Base-by-base conservation (phyloP, 2,797 vertebrate genomes). In the Amniataba percoides region DNA sequence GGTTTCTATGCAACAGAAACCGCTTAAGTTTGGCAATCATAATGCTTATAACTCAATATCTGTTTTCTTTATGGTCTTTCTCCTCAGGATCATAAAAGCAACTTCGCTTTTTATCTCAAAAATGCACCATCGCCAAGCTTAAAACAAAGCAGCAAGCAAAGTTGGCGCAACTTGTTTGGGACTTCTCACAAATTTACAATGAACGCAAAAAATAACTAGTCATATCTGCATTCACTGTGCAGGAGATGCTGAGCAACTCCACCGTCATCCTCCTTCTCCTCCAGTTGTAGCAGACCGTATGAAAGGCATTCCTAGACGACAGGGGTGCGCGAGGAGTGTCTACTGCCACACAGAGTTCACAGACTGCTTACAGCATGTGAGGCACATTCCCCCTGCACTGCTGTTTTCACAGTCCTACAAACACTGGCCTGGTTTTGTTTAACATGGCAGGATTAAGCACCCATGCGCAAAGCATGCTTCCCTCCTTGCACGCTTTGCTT, bases 391-490 rank as follows among this genome's bases (percentile, higher is more conserved):
- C 84, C 75, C 59, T 81, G 85, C 89, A 88, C 84, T 61, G 78
- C 86, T 92, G 91, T 90, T 91, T 92, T 94, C 86, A 86, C 83
- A 93, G 88, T 83, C 87, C 87, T 88, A 84, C 84, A 89, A 92
- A 94, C 87, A 89, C 86, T 89, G 89, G 86, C 87, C 89, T 90
- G 90, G 80, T 94, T 94, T 89, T 90, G 93, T 93, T 91, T 83
- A 91, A 92, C 86, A 91, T 87, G 88, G 88, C 87, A 88, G 84
- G 88, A 93, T 93, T 92, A 94, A 84, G 89, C 91, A 91, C 88
- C 92, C 89, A 91, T 88, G 90, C 80, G 48, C 91, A 92, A 90
- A 91, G 88, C 84, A 85, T 85, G 90, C 86, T 88, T 87, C 81
- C 74, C 71, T 85, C 68, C 79, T 83, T 85, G 87, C 83, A 80